These are phyloP conservation scores for Sphenodon punctatus DNA, from an alignment of 2,797 vertebrate genomes.

Conservation along the genomic window DNA sequence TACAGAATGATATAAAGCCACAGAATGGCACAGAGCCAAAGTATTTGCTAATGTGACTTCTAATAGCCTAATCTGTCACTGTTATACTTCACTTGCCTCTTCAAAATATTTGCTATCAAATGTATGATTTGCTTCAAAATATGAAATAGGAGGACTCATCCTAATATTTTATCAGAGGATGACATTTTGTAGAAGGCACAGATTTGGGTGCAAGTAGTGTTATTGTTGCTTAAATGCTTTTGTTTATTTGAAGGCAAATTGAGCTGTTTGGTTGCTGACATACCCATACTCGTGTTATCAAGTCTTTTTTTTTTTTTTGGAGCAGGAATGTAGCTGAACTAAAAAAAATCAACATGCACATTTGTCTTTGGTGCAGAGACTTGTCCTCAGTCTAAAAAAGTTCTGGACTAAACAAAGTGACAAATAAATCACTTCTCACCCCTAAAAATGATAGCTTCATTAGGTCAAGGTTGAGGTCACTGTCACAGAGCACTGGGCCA, in stretches of 20 bases:
- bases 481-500: conserved; percentile 45
- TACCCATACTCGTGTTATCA: not conserved
- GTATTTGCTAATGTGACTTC: not conserved
- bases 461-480: conserved; percentile 52
- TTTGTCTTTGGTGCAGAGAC: conserved; percentile 1
- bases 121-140: not conserved
- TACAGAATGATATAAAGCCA: too few relatives aligned
- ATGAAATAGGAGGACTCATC: not conserved
- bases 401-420: conserved; percentile 35
- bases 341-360: not conserved
- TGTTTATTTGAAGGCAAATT: conserved; percentile 9
- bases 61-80: not conserved
- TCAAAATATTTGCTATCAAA: conserved; percentile 12
- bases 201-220: not conserved
- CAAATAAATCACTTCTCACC: conserved; percentile 47
- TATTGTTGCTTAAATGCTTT: not conserved
- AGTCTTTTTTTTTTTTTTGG: conserved; percentile 6
- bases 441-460: conserved; percentile 44
- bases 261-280: conserved; percentile 11
- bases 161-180: not conserved
- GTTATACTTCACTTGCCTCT: not conserved
- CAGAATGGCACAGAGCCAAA: not conserved
- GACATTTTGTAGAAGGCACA: not conserved
- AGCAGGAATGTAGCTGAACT: not conserved
- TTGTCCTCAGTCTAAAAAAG: conserved; percentile 7